A percentile compares a stretch with the other conserved stretches of the same genome.
Conservation (phyloP, 2,113 vertebrate species). For the Gorsachius goisagi region DNA sequence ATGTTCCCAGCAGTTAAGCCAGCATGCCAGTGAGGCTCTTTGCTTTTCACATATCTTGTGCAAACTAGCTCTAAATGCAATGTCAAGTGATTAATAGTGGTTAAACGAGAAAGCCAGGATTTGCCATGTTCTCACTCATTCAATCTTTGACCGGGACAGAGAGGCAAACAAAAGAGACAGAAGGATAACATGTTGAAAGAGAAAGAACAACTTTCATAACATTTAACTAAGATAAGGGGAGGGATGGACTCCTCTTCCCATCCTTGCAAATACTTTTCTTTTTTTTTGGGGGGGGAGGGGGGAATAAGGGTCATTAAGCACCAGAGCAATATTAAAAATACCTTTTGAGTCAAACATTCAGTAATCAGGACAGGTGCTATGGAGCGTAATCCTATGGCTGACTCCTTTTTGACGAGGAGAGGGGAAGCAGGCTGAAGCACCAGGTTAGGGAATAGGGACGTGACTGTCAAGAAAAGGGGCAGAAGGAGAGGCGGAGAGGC, state of each 20-base stretch:
- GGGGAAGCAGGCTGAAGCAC: background rate
- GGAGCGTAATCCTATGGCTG: background rate
- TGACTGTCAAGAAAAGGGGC: background rate
- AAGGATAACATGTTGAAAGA: background rate
- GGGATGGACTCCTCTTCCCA: background rate
- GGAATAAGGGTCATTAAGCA: background rate
- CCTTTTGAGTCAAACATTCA: background rate
- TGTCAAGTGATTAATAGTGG: conserved; percentile 29
- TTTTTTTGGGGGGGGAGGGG: fast-evolving
- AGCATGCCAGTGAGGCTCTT: background rate
- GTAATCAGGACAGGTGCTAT: background rate
- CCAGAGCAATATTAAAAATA: background rate
- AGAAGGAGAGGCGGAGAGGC: background rate
- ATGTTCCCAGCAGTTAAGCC: background rate
- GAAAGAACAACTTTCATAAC: background rate
- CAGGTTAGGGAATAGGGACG: background rate
- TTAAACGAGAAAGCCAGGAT: conserved; percentile 38
- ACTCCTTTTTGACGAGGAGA: background rate
- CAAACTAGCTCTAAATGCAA: conserved; percentile 43
- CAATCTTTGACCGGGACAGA: background rate
- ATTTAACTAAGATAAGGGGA: background rate
- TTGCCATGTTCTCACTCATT: conserved; percentile 1
- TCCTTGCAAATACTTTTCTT: background rate
- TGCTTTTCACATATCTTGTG: conserved; percentile 34
- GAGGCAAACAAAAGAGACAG: background rate